phyloP scores from a whole-genome alignment of 2,797 vertebrate genomes.

The Anguilla marmorata region DNA sequence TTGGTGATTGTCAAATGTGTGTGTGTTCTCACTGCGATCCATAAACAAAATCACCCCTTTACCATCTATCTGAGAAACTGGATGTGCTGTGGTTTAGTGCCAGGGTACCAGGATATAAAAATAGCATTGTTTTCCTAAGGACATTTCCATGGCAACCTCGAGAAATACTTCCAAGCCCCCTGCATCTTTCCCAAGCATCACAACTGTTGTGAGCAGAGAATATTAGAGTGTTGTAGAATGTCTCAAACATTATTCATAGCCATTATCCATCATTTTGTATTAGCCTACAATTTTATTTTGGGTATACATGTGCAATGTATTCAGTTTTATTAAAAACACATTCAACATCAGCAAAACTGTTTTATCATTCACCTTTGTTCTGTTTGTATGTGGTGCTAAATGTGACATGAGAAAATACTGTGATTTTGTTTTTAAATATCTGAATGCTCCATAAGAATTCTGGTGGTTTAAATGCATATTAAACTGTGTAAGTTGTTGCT shows the following conservation, averaged over 20 bases:
- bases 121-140: slow-evolving; percentile 14
- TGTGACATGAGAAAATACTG: neutral
- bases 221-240: slow-evolving; percentile 12
- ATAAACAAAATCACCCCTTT: neutral
- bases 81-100: neutral
- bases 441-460: neutral
- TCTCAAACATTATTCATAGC: neutral
- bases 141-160: slow-evolving; percentile 26
- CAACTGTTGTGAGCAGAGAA: slow-evolving; percentile 20
- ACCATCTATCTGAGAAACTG: neutral
- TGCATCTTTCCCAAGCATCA: neutral
- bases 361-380: neutral
- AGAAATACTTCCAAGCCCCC: slow-evolving; percentile 20
- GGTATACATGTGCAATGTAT: neutral
- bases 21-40: neutral
- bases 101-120: slow-evolving; percentile 20
- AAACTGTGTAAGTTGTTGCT: neutral
- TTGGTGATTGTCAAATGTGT: slow-evolving; percentile 3
- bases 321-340: neutral
- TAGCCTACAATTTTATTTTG: neutral
- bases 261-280: neutral
- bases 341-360: neutral
- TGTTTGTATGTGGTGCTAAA: neutral
- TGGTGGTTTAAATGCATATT: neutral
- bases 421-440: neutral